A percentile compares a stretch with the other conserved stretches of the same genome.
Conservation (phyloP, 2,888 invertebrate species). For the Scelioninae gen. 2 region DNA sequence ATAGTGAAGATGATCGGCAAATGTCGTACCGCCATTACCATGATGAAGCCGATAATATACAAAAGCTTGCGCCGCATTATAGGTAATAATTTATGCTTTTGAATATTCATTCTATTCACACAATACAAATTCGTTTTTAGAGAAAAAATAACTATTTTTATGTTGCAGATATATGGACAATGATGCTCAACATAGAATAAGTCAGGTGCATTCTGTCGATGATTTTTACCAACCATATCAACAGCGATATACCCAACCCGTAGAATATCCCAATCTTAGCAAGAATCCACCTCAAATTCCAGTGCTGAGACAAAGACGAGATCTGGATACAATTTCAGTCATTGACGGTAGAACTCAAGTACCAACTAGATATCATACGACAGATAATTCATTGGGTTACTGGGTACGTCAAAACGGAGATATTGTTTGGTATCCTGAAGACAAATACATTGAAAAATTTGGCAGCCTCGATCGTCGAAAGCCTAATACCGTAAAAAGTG, state of each 20-base stretch:
- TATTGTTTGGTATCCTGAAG: conserved; percentile 71
- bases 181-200: conserved; percentile 62
- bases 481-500: conserved; percentile 70
- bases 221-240: conserved; percentile 60
- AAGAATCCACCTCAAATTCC: conserved; percentile 55
- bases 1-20: conserved; percentile 70
- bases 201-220: conserved; percentile 62
- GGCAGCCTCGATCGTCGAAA: conserved; percentile 80
- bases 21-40: conserved; percentile 62
- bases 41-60: conserved; percentile 63
- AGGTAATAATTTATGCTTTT: conserved; percentile 48
- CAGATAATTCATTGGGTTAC: conserved; percentile 67
- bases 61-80: conserved; percentile 63
- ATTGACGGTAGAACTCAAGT: conserved; percentile 36
- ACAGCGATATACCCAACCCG: conserved; percentile 60
- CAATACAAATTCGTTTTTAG: too few relatives aligned
- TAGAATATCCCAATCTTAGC: conserved; percentile 63
- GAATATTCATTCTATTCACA: too few relatives aligned
- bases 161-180: conserved; percentile 61
- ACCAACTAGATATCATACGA: conserved; percentile 41
- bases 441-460: conserved; percentile 75
- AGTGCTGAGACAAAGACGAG: conserved; percentile 42
- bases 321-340: conserved; percentile 40
- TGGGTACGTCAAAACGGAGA: conserved; percentile 72
- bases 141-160: background rate